Conservation (phyloP, 2,113 vertebrate species). For the Uropsilus gracilis region DNA sequence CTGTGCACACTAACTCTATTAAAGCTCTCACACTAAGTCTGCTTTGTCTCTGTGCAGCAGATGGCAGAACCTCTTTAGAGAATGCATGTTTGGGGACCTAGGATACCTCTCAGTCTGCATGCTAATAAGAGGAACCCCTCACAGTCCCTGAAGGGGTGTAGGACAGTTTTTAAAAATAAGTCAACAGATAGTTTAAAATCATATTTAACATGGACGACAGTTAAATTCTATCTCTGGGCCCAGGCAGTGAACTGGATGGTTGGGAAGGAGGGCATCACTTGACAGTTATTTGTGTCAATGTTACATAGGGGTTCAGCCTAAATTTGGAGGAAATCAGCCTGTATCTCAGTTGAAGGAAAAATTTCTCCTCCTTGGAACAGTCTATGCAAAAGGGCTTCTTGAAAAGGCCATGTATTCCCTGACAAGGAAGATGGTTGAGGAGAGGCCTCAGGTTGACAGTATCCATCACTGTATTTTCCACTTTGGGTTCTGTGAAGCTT, state of each 20-base stretch:
- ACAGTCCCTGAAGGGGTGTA: neutral
- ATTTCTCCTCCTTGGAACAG: neutral
- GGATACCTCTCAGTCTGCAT: too few relatives aligned
- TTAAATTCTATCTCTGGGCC: neutral
- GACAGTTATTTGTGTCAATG: neutral
- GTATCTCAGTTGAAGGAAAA: neutral
- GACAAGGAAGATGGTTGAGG: neutral
- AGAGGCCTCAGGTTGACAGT: neutral
- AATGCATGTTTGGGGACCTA: too few relatives aligned
- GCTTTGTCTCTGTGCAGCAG: too few relatives aligned
- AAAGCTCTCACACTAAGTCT: too few relatives aligned
- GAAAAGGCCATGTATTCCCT: neutral
- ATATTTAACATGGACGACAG: neutral
- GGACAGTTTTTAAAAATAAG: neutral
- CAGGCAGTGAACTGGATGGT: neutral
- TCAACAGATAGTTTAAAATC: neutral
- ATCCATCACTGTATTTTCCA: accelerated
- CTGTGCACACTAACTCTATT: too few relatives aligned
- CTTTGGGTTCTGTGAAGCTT: neutral
- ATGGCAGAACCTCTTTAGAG: too few relatives aligned
- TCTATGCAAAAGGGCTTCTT: neutral
- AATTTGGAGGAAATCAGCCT: neutral
- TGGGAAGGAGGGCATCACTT: neutral
- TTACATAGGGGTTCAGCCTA: neutral
- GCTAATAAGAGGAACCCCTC: neutral